These are phyloP conservation scores for Chouioia cunea DNA, from an alignment of 2,888 invertebrate species.

Conservation along the genomic window DNA sequence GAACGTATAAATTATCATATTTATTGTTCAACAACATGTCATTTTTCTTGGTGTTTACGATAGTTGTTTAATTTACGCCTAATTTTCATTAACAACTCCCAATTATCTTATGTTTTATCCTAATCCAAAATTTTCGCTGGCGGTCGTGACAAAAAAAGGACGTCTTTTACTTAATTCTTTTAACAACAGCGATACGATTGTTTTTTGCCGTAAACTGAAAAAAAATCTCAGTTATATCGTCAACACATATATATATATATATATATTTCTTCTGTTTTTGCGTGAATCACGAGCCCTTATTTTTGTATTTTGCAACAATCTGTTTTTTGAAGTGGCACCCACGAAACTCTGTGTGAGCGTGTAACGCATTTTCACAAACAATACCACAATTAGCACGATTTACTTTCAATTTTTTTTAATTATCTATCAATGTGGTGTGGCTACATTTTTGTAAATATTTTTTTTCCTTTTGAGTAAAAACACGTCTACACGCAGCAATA, in stretches of 20 bases:
- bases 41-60: constrained; percentile 1
- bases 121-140: constrained; percentile 58
- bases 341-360: constrained; percentile 56
- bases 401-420: constrained; percentile 6
- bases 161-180: constrained; percentile 27
- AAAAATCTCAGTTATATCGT: too few species aligned
- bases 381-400: constrained; percentile 59
- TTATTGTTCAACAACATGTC: too few species aligned
- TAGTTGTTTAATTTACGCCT: constrained; percentile 10
- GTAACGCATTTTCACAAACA: constrained; percentile 52
- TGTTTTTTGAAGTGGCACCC: constrained; percentile 65
- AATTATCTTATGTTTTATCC: constrained; percentile 9
- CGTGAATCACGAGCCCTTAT: constrained; percentile 47
- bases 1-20: too few species aligned
- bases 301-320: constrained; percentile 65
- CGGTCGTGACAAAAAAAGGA: constrained; percentile 55
- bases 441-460: constrained; percentile 57
- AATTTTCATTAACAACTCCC: constrained; percentile 7
- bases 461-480: constrained; percentile 50
- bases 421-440: constrained; percentile 65
- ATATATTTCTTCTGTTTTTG: constrained; percentile 44
- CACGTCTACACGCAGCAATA: constrained; percentile 29
- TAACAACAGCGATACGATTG: constrained; percentile 50
- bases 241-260: not conserved
- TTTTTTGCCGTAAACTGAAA: constrained; percentile 4